phyloP scores from a whole-genome alignment of 2,888 invertebrate species.

The Phlogophora meticulosa region DNA sequence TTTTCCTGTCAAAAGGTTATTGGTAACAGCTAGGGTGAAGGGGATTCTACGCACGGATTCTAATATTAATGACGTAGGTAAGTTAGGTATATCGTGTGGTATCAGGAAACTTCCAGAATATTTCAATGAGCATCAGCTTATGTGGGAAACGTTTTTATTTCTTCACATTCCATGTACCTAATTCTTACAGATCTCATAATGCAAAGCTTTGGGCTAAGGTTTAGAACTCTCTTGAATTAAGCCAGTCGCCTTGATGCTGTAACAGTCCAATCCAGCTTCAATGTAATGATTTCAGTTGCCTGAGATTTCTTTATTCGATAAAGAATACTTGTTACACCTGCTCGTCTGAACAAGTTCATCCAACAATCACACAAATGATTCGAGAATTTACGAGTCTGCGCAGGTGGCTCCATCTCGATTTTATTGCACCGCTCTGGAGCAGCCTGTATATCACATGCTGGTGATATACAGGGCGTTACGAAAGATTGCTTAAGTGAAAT shows the following conservation, averaged over 20 bases:
- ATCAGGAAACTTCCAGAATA: too few species aligned
- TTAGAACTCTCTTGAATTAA: not conserved
- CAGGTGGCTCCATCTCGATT: conserved; percentile 67
- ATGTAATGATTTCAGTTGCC: not conserved
- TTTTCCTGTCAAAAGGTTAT: conserved; percentile 16
- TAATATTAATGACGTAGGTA: not conserved
- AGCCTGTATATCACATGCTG: conserved; percentile 60
- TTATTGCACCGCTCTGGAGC: conserved; percentile 64
- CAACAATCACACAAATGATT: conserved; percentile 75
- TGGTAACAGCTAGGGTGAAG: not conserved
- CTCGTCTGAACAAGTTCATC: conserved; percentile 49
- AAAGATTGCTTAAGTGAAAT: conserved; percentile 24
- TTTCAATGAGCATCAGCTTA: too few species aligned
- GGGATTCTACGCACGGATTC: not conserved
- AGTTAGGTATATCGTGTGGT: too few species aligned
- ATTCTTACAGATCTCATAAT: too few species aligned
- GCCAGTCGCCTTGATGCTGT: not conserved
- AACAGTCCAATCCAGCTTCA: not conserved
- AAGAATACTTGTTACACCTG: not conserved
- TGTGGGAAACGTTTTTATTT: too few species aligned
- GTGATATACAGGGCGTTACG: conserved; percentile 35
- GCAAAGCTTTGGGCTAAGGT: not conserved
- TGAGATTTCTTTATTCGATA: not conserved
- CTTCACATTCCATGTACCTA: too few species aligned
- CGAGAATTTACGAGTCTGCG: conserved; percentile 70